Base-by-base conservation (phyloP, 2,113 vertebrate genomes). In the Tetrao urogallus region DNA sequence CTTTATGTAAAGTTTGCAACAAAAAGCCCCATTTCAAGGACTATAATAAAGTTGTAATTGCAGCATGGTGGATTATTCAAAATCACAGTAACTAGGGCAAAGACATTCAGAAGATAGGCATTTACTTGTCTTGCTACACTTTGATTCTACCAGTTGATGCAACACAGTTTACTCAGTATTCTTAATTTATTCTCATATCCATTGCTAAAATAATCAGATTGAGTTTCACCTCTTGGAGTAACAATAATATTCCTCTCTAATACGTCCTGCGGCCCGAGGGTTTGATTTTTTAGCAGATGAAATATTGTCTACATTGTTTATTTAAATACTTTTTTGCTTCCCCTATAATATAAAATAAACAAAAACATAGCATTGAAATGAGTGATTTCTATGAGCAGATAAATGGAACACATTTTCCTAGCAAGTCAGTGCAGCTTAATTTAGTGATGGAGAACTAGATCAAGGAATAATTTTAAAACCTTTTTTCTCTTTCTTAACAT, bases 351-450 rank as follows among this genome's bases (percentile, higher is more conserved):
- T 95, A 94, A 92, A 76, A 25, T 36, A 84, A 74, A 93, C 38
- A 81, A 27, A 52, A 52, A 52, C 9, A 19, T 4, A 74, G 43
- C 82, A 82, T 14, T 27, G 57, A 93, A 95, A 90, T n/a, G 38
- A 87, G 80, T 3, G 34, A 92, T 96, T 97, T 96, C 94, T 88
- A 61, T 88, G 27, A 74, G 21, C 42, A 57, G 76, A 89, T 94
- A 85, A 97, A 90, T 92, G 76, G 36, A 85, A 40, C 67, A 83
- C 64, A 61, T 86, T 95, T 95, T 93, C 87, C 87, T 64, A 92
- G 94, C 30, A 48, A 96, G 92, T 69, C 78, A 54, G 5, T 92
- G 90, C 56, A 88, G 70, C 94, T 95, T 95, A 96, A 95, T 96
- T 93, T 93, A 93, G 81, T 74, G 91, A 73, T 56, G 64, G 36